Conservation (phyloP, 2,888 invertebrate genomes). For the Entomobrya multifasciata region DNA sequence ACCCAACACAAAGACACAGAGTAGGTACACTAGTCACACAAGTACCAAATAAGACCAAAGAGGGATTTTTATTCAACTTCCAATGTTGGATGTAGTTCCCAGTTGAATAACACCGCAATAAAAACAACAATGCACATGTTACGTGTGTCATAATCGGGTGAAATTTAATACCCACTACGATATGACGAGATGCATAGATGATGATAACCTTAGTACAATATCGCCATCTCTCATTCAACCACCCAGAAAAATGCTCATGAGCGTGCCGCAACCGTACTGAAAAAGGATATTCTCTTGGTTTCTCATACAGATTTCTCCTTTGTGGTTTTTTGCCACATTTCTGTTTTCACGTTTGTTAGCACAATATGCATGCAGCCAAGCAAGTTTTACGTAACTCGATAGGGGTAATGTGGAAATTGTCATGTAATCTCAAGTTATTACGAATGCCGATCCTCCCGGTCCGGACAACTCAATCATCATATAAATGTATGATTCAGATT, state of each 20-base stretch:
- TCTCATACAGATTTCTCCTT: constrained; percentile 30
- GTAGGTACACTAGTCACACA: constrained; percentile 9
- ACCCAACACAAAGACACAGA: constrained; percentile 42
- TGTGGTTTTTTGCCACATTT: neutral
- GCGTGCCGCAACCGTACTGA: constrained; percentile 53
- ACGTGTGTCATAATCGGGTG: constrained; percentile 20
- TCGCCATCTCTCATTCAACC: constrained; percentile 26
- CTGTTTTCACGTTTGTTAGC: neutral
- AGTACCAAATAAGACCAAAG: constrained; percentile 11
- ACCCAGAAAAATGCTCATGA: constrained; percentile 39
- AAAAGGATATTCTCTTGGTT: constrained; percentile 33
- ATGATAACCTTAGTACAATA: constrained; percentile 12
- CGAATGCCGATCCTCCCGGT: too few relatives aligned
- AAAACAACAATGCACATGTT: constrained; percentile 35
- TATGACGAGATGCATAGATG: neutral
- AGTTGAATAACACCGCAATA: neutral
- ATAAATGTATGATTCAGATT: too few relatives aligned
- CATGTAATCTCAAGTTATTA: neutral
- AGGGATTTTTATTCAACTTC: neutral
- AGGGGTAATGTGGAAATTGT: constrained; percentile 40
- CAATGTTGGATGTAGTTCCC: neutral
- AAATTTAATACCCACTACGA: constrained; percentile 39
- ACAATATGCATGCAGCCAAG: neutral
- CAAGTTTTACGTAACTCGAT: constrained; percentile 7
- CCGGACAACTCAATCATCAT: too few relatives aligned